Percentiles rank a stretch among this genome's conserved stretches.
Evolutionary conservation across 1,140 invertebrate species (phyloP).

Genomic region (Zelostemma sp.): DNA sequence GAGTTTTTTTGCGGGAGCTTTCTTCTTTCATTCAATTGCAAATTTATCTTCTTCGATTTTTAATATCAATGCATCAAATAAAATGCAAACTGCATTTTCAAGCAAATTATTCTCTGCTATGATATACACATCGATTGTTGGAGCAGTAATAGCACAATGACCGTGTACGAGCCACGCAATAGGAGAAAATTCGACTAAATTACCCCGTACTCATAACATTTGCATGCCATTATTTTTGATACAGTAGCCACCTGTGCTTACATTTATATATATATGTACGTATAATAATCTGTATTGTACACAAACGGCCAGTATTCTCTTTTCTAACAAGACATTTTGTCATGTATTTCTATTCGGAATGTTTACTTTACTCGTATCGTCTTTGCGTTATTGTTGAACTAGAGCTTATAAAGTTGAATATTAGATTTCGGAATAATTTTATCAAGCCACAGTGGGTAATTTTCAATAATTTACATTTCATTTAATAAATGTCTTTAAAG

Average conservation of each 20-base stretch:
- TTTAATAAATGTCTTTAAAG: no score
- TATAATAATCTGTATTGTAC: constrained; percentile 16
- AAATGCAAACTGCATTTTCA: background rate
- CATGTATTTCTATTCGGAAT: background rate
- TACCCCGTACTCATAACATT: constrained; percentile 62
- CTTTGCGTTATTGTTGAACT: no score
- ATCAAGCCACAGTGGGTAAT: no score
- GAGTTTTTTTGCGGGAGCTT: no score
- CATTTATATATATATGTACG: constrained; percentile 24
- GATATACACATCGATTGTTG: constrained; percentile 47
- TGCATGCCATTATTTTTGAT: constrained; percentile 63
- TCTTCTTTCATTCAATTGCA: background rate
- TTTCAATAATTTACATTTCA: no score
- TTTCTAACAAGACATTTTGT: constrained; percentile 9
- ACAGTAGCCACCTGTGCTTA: constrained; percentile 40
- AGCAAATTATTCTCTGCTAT: background rate
- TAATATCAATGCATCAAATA: background rate
- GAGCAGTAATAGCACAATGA: constrained; percentile 30
- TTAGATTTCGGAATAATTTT: no score
- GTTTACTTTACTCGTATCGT: constrained; percentile 2
- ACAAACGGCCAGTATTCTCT: constrained; percentile 10
- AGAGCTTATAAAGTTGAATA: no score
- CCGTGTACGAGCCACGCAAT: constrained; percentile 26
- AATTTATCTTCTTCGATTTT: background rate
- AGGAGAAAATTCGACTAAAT: constrained; percentile 60